Evolutionary conservation across 2,888 invertebrate genomes (phyloP).

Genomic region (Mythimna impura): DNA sequence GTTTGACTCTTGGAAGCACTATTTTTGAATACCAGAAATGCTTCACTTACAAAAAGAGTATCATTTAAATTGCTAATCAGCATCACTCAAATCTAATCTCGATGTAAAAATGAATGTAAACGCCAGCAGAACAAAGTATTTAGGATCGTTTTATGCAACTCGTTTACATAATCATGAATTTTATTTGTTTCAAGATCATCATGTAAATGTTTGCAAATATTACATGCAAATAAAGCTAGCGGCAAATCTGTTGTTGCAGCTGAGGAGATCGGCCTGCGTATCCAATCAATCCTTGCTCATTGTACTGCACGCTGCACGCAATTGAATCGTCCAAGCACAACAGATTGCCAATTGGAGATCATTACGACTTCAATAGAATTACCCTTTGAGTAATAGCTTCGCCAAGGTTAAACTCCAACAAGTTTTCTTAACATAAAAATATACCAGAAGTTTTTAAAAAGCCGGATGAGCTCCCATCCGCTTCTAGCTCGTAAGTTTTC

Average conservation of each 20-base stretch:
- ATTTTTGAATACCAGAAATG: neutral
- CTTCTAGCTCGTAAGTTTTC: conserved; percentile 11
- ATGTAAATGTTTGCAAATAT: conserved; percentile 61
- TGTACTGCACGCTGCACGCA: conserved; percentile 74
- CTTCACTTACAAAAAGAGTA: neutral
- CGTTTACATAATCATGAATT: conserved; percentile 53
- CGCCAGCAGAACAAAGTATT: conserved; percentile 31
- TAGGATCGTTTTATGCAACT: conserved; percentile 43
- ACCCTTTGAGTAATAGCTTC: conserved; percentile 65
- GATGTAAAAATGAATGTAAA: conserved; percentile 20
- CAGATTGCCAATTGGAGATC: conserved; percentile 81
- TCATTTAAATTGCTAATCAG: conserved; percentile 6
- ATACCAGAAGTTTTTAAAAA: neutral
- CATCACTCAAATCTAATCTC: conserved; percentile 24
- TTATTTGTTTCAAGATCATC: conserved; percentile 48
- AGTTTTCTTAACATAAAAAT: conserved; percentile 2
- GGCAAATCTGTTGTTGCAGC: conserved; percentile 80
- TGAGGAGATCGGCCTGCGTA: conserved; percentile 70
- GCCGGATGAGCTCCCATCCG: neutral
- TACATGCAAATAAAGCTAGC: conserved; percentile 75
- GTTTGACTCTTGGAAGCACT: neutral
- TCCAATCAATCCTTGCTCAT: conserved; percentile 77
- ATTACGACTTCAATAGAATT: conserved; percentile 77
- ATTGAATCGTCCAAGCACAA: conserved; percentile 76
- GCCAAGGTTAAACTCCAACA: conserved; percentile 62